Evolutionary conservation across 2,797 vertebrate species (phyloP), one percentile per base, ranked within the genome.

Genomic region (Podarcis lilfordi): DNA sequence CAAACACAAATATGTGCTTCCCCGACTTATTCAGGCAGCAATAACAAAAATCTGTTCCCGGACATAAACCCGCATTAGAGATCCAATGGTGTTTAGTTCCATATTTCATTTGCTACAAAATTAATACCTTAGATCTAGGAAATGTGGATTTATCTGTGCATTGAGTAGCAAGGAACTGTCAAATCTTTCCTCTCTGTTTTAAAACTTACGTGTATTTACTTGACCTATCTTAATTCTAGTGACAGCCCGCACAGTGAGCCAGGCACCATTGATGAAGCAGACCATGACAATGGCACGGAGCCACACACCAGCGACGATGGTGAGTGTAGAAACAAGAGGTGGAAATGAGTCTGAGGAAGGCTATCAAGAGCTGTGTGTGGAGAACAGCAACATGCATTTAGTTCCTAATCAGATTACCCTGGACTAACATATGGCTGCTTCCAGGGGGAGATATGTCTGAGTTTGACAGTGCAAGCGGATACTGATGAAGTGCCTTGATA

Each of bases 221-320:
- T 93, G 77, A 74, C 25, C 68, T 3, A n/a, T n/a, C 86, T 91
- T n/a, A 11, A 1, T 92, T 93, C 1, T 96, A 98, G 98, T 66
- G 98, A 99, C 95, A 99, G 98, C 91, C 98, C 98, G 0, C 98
- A 98, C 96, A 99, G 98, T 6, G 98, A 99, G 95, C 99, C 98
- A 0, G 99, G 99, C 86, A 98, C 98, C 91, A 99, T 99, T 4
- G 99, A 99, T 17, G 99, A 99, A 69, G 98, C 95, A 11, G 99
- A 98, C 89, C 97, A 97, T 0, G 97, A 99, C 97, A 99, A 99
- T 4, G 98, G 99, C 90, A 99, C 98, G 0, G 99, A 99, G 95
- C 98, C 98, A 0, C 99, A 99, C 96, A 99, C 99, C 85, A 99
- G 99, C 1, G 98, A 98, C 2, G 98, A 99, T 80, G 98, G 98